Conservation (phyloP, 1,140 invertebrate genomes). For the Drosophila nigrodunni region DNA sequence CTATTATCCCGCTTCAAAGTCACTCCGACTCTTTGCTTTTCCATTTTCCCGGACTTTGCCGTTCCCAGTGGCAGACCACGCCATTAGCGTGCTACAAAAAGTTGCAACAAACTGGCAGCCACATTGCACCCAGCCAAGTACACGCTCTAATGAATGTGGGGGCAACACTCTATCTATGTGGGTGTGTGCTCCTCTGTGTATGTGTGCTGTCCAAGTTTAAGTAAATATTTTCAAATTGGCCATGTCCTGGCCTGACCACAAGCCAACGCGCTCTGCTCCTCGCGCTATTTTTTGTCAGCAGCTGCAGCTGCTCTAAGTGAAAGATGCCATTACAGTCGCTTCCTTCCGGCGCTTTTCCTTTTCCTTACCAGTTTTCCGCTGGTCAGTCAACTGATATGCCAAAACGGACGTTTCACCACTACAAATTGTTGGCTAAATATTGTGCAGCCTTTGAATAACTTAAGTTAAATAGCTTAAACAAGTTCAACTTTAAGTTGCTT, state of each 20-base stretch:
- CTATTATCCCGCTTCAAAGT: conserved; percentile 18
- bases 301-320: conserved; percentile 46
- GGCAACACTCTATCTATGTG: not conserved
- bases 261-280: conserved; percentile 40
- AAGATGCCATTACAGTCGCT: conserved; percentile 63
- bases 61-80: conserved; percentile 53
- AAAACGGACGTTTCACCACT: conserved; percentile 15
- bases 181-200: conserved; percentile 18
- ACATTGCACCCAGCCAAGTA: conserved; percentile 37
- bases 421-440: conserved; percentile 12
- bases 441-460: not conserved
- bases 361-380: conserved; percentile 18
- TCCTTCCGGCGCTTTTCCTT: conserved; percentile 42
- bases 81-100: conserved; percentile 71
- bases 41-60: not conserved
- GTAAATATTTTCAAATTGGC: conserved; percentile 82
- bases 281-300: conserved; percentile 46
- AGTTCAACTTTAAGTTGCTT: too few species aligned
- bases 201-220: conserved; percentile 59
- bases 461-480: not conserved
- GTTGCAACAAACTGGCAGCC: conserved; percentile 59
- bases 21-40: not conserved
- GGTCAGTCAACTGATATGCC: conserved; percentile 14
- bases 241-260: conserved; percentile 63
- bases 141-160: conserved; percentile 39